phyloP scores from a whole-genome alignment of 2,888 invertebrate genomes.

The Melipona bicolor region DNA sequence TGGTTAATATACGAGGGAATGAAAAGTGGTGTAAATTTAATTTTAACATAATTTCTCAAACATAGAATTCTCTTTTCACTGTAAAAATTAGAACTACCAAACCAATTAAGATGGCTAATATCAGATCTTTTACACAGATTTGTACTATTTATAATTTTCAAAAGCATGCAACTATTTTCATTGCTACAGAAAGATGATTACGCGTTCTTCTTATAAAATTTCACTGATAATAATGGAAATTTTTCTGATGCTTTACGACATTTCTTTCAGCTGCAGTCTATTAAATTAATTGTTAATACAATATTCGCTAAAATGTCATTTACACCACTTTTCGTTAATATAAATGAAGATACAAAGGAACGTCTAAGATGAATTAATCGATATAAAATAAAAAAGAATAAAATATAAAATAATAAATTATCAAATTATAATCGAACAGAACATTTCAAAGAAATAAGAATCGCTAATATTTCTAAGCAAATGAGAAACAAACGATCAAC shows the following conservation, averaged over 20 bases:
- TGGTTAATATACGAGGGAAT: not conserved
- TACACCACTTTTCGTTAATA: not conserved
- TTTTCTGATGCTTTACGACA: no score
- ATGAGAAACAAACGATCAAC: not conserved
- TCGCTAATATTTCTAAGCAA: not conserved
- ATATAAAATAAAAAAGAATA: not conserved
- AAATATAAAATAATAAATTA: not conserved
- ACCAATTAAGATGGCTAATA: no score
- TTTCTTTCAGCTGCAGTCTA: not conserved
- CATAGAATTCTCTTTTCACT: no score
- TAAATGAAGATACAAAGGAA: not conserved
- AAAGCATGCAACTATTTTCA: no score
- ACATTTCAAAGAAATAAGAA: not conserved
- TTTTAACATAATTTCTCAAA: no score
- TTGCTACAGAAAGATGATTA: no score
- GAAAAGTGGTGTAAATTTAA: not conserved
- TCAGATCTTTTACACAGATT: no score
- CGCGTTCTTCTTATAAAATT: no score
- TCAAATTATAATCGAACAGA: not conserved
- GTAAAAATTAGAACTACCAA: no score
- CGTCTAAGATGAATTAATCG: not conserved
- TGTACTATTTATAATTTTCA: no score
- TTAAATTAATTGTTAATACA: no score
- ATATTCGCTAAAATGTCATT: not conserved
- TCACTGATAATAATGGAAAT: not conserved